Percentiles rank a stretch among this genome's conserved stretches.
Evolutionary conservation across 2,113 vertebrate species (phyloP).

Genomic region (Zootoca vivipara): DNA sequence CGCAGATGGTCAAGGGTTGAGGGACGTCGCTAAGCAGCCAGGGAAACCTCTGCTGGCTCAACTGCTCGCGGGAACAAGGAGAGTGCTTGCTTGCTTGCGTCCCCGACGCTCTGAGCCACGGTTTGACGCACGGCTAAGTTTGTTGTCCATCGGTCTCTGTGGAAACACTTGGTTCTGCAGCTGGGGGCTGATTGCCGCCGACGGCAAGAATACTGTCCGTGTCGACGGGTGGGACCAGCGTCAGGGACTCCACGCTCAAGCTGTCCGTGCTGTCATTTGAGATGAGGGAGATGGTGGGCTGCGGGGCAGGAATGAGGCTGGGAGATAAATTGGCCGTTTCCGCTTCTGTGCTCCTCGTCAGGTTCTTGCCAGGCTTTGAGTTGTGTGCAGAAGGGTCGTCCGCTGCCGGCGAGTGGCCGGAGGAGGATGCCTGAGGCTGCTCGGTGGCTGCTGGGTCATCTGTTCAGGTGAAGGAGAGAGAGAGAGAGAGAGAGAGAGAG

Average conservation of each 20-base stretch:
- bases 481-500: too few relatives aligned
- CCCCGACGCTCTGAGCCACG: conserved; percentile 29
- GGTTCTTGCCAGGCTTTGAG: conserved; percentile 65
- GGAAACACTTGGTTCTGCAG: conserved; percentile 51
- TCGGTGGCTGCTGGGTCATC: conserved; percentile 80
- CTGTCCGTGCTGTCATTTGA: conserved; percentile 81
- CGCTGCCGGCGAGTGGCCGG: conserved; percentile 56
- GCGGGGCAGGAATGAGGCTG: conserved; percentile 92
- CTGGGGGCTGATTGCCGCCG: conserved; percentile 48
- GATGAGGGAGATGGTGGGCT: conserved; percentile 94
- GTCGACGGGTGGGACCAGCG: conserved; percentile 88
- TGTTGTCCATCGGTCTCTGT: conserved; percentile 30
- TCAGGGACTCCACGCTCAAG: conserved; percentile 91
- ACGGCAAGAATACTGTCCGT: conserved; percentile 81
- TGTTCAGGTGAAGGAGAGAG: conserved; percentile 60
- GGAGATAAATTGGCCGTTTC: conserved; percentile 83
- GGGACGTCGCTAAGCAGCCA: background rate
- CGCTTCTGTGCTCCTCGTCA: conserved; percentile 50
- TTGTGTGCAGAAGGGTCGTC: conserved; percentile 52
- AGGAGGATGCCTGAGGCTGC: conserved; percentile 70
- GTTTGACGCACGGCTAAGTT: background rate
- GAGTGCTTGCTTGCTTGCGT: too few relatives aligned
- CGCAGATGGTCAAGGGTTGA: background rate
- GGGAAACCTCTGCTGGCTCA: background rate
- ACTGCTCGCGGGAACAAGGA: background rate